phyloP scores from a whole-genome alignment of 2,888 invertebrate genomes.

The Acrocera orbiculus region DNA sequence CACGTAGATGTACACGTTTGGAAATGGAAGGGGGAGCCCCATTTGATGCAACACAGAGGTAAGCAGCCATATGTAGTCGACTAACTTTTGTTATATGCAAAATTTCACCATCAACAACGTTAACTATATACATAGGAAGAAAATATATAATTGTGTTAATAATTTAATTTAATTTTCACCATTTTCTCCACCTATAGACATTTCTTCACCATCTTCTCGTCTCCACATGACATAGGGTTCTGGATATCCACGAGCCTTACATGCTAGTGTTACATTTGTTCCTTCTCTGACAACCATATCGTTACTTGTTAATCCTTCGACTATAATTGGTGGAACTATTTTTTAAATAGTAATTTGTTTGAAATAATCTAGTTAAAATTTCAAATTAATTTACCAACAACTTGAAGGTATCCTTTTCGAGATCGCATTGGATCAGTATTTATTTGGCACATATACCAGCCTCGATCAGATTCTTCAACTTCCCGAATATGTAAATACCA shows the following conservation, averaged over 20 bases:
- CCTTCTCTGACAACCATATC: conserved; percentile 85
- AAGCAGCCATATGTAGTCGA: conserved; percentile 81
- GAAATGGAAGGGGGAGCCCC: conserved; percentile 83
- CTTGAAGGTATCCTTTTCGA: conserved; percentile 75
- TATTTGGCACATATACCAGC: conserved; percentile 87
- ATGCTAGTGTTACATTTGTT: conserved; percentile 70
- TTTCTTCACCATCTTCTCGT: conserved; percentile 73
- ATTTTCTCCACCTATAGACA: conserved; percentile 75
- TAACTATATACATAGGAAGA: conserved; percentile 41
- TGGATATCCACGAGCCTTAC: conserved; percentile 75
- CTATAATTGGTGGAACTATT: conserved; percentile 77
- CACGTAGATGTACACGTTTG: conserved; percentile 63
- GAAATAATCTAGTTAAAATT: neutral
- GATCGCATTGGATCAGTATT: conserved; percentile 91
- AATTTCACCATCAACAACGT: conserved; percentile 73
- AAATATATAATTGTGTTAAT: neutral
- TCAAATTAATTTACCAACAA: conserved; percentile 83
- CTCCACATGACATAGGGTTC: conserved; percentile 89
- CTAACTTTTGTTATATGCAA: conserved; percentile 76
- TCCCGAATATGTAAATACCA: conserved; percentile 83
- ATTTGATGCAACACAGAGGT: conserved; percentile 83
- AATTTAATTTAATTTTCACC: conserved; percentile 35
- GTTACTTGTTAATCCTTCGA: conserved; percentile 75
- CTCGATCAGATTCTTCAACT: conserved; percentile 72
- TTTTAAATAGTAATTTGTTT: conserved; percentile 7